A percentile compares a stretch with the other conserved stretches of the same genome.
Conservation (phyloP, 2,888 invertebrate genomes). For the Trypoxylon attenuatum region DNA sequence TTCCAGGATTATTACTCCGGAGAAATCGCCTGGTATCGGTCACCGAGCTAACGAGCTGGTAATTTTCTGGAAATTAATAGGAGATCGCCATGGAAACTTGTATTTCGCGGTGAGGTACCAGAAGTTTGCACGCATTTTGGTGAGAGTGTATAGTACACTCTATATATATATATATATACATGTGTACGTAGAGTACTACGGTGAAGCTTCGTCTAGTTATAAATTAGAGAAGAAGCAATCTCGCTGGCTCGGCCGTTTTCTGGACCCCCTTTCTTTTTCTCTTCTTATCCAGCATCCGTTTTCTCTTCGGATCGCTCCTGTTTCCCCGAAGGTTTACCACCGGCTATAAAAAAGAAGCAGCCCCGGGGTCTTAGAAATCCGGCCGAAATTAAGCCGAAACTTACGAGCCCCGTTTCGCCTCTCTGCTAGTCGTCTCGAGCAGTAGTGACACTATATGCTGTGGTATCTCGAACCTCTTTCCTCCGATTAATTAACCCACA, state of each 20-base stretch:
- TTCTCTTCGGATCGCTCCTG: not conserved
- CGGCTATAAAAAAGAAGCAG: constrained; percentile 42
- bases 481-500: not conserved
- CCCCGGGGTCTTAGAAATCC: constrained; percentile 43
- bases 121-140: constrained; percentile 40
- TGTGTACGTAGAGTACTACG: constrained; percentile 74
- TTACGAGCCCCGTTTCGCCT: not conserved
- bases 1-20: too few relatives aligned
- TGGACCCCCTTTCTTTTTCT: constrained; percentile 17
- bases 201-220: constrained; percentile 71
- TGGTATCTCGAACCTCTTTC: not conserved
- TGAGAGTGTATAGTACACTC: constrained; percentile 49
- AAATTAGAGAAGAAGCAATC: constrained; percentile 74
- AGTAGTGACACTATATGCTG: not conserved
- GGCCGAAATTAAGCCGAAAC: constrained; percentile 42
- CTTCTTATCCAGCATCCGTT: not conserved
- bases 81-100: too few relatives aligned
- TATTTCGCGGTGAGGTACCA: too few relatives aligned
- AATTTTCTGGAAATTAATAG: too few relatives aligned
- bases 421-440: too few relatives aligned
- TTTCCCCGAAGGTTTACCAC: constrained; percentile 27
- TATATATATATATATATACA: too few relatives aligned
- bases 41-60: too few relatives aligned
- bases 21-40: too few relatives aligned
- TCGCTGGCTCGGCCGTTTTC: constrained; percentile 51